Conservation (phyloP, 2,113 vertebrate species). For the Noturus placidus region DNA sequence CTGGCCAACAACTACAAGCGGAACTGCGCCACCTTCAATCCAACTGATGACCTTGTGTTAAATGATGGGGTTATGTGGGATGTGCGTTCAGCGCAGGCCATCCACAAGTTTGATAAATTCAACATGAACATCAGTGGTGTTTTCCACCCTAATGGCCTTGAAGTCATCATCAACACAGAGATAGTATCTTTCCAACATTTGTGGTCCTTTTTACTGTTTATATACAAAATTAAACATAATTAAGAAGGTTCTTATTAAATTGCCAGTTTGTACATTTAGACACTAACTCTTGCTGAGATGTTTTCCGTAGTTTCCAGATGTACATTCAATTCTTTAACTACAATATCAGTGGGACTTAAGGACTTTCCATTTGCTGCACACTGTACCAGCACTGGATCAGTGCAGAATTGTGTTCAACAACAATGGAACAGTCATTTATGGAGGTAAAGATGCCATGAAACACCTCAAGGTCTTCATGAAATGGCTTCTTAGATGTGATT, state of each 20-base stretch:
- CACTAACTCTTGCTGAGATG: neutral
- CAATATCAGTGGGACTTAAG: conserved; percentile 89
- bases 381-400: conserved; percentile 95
- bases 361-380: conserved; percentile 96
- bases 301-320: neutral
- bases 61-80: conserved; percentile 99
- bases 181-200: conserved; percentile 87
- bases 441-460: conserved; percentile 76
- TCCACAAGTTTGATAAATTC: conserved; percentile 99
- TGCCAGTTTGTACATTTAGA: neutral
- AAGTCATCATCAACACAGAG: conserved; percentile 98
- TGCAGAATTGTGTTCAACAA: conserved; percentile 99
- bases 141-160: conserved; percentile 94
- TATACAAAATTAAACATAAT: neutral
- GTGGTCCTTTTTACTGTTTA: neutral
- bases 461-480: neutral
- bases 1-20: conserved; percentile 99
- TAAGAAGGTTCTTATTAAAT: neutral
- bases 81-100: conserved; percentile 92
- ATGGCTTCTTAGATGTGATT: neutral
- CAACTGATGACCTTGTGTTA: conserved; percentile 96
- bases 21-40: conserved; percentile 98
- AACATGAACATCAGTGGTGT: conserved; percentile 99
- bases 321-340: conserved; percentile 71
- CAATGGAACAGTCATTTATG: conserved; percentile 96